Conservation (phyloP, 2,797 vertebrate species). For the Gallinago stenura region DNA sequence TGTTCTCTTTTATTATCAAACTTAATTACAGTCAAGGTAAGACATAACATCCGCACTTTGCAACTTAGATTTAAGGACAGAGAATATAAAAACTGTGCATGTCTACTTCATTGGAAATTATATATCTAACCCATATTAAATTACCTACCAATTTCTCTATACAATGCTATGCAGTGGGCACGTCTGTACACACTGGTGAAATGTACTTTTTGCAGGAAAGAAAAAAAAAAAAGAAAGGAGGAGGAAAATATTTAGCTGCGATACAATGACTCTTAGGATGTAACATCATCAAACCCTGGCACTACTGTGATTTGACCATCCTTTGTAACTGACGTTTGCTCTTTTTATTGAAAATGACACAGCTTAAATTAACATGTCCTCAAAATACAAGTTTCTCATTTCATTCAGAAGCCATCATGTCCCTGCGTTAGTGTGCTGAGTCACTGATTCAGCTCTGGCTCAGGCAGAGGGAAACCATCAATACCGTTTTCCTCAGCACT, state of each 20-base stretch:
- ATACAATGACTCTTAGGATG: neutral
- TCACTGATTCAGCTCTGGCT: constrained; percentile 31
- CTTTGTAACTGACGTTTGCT: neutral
- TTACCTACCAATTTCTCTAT: neutral
- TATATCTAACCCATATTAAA: neutral
- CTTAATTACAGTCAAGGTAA: constrained; percentile 60
- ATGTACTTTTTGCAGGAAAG: neutral
- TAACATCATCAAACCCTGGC: neutral
- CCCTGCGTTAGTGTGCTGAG: neutral
- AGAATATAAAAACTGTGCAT: constrained; percentile 26
- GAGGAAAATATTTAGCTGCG: neutral
- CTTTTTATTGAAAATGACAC: neutral
- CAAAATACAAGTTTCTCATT: neutral
- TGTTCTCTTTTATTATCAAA: constrained; percentile 68
- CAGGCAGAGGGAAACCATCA: neutral
- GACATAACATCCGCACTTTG: constrained; percentile 12
- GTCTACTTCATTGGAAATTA: constrained; percentile 37
- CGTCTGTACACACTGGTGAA: neutral
- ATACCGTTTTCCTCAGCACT: neutral
- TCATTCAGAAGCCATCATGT: neutral
- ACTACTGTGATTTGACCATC: neutral
- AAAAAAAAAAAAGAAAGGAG: neutral
- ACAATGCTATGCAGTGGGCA: neutral
- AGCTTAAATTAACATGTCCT: neutral
- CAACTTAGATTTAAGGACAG: constrained; percentile 54